Base-by-base conservation (phyloP, 2,888 invertebrate genomes). In the Heteromyza rotundicornis region DNA sequence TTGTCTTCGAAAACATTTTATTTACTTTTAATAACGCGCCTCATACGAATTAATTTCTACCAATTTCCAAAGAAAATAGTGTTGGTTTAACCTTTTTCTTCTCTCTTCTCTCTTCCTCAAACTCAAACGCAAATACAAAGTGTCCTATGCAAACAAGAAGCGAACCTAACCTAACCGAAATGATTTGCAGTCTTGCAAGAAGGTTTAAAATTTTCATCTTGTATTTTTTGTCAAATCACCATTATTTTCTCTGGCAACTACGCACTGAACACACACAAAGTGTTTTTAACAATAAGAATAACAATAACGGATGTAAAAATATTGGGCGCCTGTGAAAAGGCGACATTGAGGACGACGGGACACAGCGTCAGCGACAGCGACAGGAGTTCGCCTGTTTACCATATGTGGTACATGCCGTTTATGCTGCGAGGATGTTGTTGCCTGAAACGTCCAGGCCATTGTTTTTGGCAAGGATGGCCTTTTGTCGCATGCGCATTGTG, bases 11-110 rank as follows among this genome's bases (percentile, higher is more conserved):
- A n/a, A n/a, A n/a, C 40, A n/a, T 40, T 40, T 40, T 59, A 76
- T 75, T 77, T 77, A 70, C 71, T 72, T 75, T 71, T 74, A 76
- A 75, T 71, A 77, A 72, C 74, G n/a, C n/a, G 70, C 70, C 74
- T 69, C 68, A 73, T 68, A 66, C 67, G 69, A 77, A 76, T 75
- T 75, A 76, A 77, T 76, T 73, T 73, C 70, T 63, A 77, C 66
- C 70, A 74, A 75, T 76, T 77, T 76, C 71, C 73, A 56, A 65
- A 36, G 58, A 70, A 60, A 57, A 73, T 62, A 74, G 73, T 77
- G 69, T 76, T 76, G 57, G 70, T 59, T 54, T 77, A 77, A 73
- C 71, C 68, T 73, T 72, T 62, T 59, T n/a, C n/a, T 16, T 24
- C n/a, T n/a, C n/a, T n/a, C 35, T 40, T 40, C 1, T 36, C 32